Evolutionary conservation across 2,113 vertebrate species (phyloP), one percentile per base, ranked within the genome.

Genomic region (Cebus imitator): DNA sequence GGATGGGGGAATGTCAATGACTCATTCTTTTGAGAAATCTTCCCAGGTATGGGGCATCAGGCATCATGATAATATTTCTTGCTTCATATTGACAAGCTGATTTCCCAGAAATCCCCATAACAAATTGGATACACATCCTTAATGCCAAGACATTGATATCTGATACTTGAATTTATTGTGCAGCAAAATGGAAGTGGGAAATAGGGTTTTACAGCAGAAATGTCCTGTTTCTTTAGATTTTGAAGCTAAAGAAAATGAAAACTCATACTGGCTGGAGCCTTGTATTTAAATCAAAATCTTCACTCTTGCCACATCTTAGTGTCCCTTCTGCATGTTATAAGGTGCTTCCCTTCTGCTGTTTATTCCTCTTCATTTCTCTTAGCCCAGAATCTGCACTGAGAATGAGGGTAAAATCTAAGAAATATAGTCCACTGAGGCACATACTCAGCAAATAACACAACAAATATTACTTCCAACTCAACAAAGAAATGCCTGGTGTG

Each of bases 211-310:
- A 52, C n/a, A 86, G 21, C 3, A 90, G 68, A 12, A 90, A 93
- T 94, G 94, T 97, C 94, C 95, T 73, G 66, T 27, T 40, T 40
- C 37, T 40, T 40, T 40, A 40, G 37, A 40, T 40, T 40, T 40
- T 40, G 37, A 40, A 40, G 37, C 37, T 40, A 40, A 40, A 40
- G 37, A 40, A 40, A 40, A 40, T 40, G 37, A 40, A 40, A 45
- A 90, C 86, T 84, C 81, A 58, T 14, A 45, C 75, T 97, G 93
- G 30, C 17, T 92, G 55, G 45, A 48, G 58, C 81, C 61, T 78
- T 57, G 52, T 30, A 58, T 72, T 8, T 97, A 97, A 97, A 97
- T 97, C 82, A 97, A 96, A 97, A 96, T 70, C 45, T 94, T 96
- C 20, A 52, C 25, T 93, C 52, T 35, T 90, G 68, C 40, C 55